These are phyloP conservation scores for Dynastes hyllus DNA, from an alignment of 2,888 invertebrate genomes.

Conservation along the genomic window DNA sequence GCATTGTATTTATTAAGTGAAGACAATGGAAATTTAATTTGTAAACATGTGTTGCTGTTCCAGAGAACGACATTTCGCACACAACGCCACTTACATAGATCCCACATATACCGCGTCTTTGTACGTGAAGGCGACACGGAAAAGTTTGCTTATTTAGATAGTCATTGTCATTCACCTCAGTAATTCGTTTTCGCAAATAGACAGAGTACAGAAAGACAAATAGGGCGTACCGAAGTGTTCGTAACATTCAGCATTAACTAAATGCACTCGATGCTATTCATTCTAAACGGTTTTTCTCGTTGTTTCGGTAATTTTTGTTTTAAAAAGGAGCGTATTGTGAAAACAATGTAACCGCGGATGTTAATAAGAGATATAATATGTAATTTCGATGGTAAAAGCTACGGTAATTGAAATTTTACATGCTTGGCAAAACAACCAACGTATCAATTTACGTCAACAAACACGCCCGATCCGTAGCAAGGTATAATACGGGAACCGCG, in stretches of 20 bases:
- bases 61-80: constrained; percentile 28
- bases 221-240: no score
- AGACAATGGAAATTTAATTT: constrained; percentile 37
- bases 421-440: background rate
- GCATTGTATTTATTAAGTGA: constrained; percentile 42
- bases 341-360: constrained; percentile 14
- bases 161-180: constrained; percentile 32
- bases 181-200: constrained; percentile 33
- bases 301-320: background rate
- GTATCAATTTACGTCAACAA: constrained; percentile 18
- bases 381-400: constrained; percentile 3
- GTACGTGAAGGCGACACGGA: constrained; percentile 28
- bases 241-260: background rate
- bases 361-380: constrained; percentile 7
- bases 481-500: background rate
- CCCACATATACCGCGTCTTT: constrained; percentile 10
- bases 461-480: constrained; percentile 13
- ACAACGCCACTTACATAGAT: background rate
- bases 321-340: background rate
- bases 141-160: constrained; percentile 46
- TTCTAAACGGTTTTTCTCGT: background rate
- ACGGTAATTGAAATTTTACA: constrained; percentile 20
- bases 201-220: background rate
- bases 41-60: constrained; percentile 35
- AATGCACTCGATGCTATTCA: constrained; percentile 16